These are phyloP conservation scores for Cololabis saira DNA, from an alignment of 2,113 vertebrate genomes.

Conservation along the genomic window DNA sequence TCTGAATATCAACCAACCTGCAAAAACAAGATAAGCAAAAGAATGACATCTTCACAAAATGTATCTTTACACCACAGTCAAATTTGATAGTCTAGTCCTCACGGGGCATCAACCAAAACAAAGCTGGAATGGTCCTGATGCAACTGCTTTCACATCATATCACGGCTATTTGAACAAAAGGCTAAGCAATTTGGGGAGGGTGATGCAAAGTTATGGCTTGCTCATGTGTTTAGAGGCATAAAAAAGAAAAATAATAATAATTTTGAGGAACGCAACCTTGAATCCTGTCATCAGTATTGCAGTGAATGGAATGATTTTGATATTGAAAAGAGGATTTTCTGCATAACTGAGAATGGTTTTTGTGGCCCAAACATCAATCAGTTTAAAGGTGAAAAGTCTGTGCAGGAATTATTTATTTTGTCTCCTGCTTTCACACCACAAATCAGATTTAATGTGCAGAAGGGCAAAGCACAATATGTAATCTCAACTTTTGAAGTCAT, in stretches of 20 bases:
- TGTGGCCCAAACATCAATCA: not conserved
- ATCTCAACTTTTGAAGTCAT: constrained; percentile 41
- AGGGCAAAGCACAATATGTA: constrained; percentile 42
- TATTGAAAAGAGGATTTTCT: constrained; percentile 35
- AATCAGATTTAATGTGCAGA: constrained; percentile 3
- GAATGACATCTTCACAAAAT: constrained; percentile 34
- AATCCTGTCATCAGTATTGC: constrained; percentile 23
- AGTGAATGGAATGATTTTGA: constrained; percentile 49
- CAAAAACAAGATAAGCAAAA: constrained; percentile 40
- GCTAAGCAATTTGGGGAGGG: constrained; percentile 23
- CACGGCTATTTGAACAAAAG: constrained; percentile 13
- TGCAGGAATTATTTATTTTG: not conserved
- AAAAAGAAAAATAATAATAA: constrained; percentile 27
- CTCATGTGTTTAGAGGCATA: not conserved
- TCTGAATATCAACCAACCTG: constrained; percentile 54
- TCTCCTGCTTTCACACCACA: constrained; percentile 7
- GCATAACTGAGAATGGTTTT: not conserved
- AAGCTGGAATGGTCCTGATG: constrained; percentile 13
- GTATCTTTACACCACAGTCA: constrained; percentile 32
- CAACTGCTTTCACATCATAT: constrained; percentile 44
- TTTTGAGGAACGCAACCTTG: constrained; percentile 59
- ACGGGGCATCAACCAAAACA: constrained; percentile 14
- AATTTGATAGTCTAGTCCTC: constrained; percentile 6
- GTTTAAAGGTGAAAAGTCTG: not conserved
- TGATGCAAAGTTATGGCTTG: constrained; percentile 16